These are phyloP conservation scores for Pseudomyrmex concolor DNA, from an alignment of 1,140 invertebrate genomes.

Conservation along the genomic window DNA sequence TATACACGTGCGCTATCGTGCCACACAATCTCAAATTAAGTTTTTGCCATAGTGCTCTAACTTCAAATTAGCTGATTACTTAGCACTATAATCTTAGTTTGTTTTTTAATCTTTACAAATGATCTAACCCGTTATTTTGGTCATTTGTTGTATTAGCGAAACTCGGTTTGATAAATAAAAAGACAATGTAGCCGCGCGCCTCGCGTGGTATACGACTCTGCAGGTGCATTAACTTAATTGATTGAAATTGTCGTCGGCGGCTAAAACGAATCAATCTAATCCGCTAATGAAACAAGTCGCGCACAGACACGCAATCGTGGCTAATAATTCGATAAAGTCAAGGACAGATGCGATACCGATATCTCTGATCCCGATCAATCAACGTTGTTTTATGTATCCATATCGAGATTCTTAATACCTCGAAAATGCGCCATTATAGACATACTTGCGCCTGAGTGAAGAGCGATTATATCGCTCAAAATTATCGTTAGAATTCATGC, in stretches of 20 bases:
- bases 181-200: slow-evolving; percentile 7
- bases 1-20: no score
- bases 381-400: background rate
- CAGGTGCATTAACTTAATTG: slow-evolving; percentile 57
- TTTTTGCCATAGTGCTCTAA: background rate
- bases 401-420: background rate
- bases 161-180: slow-evolving; percentile 1
- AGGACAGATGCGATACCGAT: background rate
- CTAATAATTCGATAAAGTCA: slow-evolving; percentile 48
- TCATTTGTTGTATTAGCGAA: slow-evolving; percentile 6
- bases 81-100: slow-evolving; percentile 2
- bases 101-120: background rate
- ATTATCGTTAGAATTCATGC: no score
- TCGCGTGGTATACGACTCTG: slow-evolving; percentile 16
- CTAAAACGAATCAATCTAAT: slow-evolving; percentile 59
- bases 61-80: background rate
- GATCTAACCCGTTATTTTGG: background rate
- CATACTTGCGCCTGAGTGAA: no score
- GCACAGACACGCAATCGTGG: slow-evolving; percentile 40
- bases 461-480: no score
- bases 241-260: slow-evolving; percentile 35
- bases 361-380: slow-evolving; percentile 35
- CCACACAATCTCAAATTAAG: no score
- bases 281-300: slow-evolving; percentile 56
- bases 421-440: no score